A percentile compares a stretch with the other conserved stretches of the same genome.
These are phyloP conservation scores for Meloidogyne exigua DNA, from an alignment of 1,140 invertebrate genomes.

Conservation along the genomic window DNA sequence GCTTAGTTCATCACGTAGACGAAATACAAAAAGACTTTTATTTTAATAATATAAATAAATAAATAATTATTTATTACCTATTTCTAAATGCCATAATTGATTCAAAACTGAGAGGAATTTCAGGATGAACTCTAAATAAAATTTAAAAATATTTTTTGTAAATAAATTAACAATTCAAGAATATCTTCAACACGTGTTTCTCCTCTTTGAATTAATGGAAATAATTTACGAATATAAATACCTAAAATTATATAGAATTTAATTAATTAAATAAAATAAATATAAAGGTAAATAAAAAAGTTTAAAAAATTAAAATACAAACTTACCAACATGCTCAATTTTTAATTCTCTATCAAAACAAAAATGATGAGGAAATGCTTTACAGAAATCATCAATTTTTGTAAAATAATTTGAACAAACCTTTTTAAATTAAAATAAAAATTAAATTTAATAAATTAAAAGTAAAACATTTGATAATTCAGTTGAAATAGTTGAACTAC, in stretches of 20 bases:
- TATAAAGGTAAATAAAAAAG: too few relatives aligned
- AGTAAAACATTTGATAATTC: constrained; percentile 6
- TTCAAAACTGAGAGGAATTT: constrained; percentile 63
- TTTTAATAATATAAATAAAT: constrained; percentile 23
- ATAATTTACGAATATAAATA: constrained; percentile 42
- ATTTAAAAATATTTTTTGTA: neutral
- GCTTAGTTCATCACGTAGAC: constrained; percentile 31
- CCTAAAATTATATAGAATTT: constrained; percentile 24
- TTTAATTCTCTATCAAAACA: constrained; percentile 64
- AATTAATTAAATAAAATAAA: neutral
- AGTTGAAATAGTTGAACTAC: neutral
- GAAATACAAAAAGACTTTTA: constrained; percentile 45
- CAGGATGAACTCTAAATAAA: constrained; percentile 59
- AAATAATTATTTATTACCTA: constrained; percentile 27
- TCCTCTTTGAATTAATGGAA: constrained; percentile 36
- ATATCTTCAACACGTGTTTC: constrained; percentile 58
- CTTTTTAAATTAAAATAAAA: constrained; percentile 24
- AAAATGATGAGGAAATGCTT: constrained; percentile 66
- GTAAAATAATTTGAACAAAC: constrained; percentile 19
- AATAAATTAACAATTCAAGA: constrained; percentile 52
- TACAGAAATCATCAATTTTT: constrained; percentile 50
- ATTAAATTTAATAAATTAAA: neutral
- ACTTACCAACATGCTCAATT: constrained; percentile 64
- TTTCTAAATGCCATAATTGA: constrained; percentile 62
- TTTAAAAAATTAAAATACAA: neutral